Conservation (phyloP, 2,797 vertebrate genomes). For the Protosalanx chinensis region DNA sequence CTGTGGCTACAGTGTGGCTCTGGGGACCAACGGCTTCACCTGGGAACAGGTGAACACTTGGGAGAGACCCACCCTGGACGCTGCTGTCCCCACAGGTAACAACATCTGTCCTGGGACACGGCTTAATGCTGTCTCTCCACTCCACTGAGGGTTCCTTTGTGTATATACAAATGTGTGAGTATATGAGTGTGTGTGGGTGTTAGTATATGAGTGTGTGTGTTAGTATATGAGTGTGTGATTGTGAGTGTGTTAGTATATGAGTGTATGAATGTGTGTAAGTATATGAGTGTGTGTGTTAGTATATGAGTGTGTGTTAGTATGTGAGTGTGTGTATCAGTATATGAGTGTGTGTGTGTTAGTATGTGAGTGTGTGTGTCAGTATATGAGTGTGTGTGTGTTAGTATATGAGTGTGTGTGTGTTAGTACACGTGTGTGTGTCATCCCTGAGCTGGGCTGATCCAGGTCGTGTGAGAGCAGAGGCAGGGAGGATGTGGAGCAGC, state of each 20-base stretch:
- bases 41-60: slow-evolving; percentile 99
- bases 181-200: not conserved
- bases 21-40: slow-evolving; percentile 94
- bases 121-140: no score
- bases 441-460: not conserved
- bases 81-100: slow-evolving; percentile 88
- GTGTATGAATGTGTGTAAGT: not conserved
- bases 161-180: not conserved
- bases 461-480: not conserved
- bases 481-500: slow-evolving; percentile 23
- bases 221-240: not conserved
- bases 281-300: no score
- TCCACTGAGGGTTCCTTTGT: not conserved
- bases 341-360: not conserved
- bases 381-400: no score
- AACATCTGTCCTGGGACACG: not conserved
- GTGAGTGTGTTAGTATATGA: not conserved
- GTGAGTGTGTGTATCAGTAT: not conserved
- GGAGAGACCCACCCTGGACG: slow-evolving; percentile 90
- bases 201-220: not conserved
- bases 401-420: no score
- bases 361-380: no score
- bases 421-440: no score
- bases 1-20: slow-evolving; percentile 91
- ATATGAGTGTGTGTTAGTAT: no score